Evolutionary conservation across 2,888 invertebrate genomes (phyloP).

Genomic region (Clunio marinus): DNA sequence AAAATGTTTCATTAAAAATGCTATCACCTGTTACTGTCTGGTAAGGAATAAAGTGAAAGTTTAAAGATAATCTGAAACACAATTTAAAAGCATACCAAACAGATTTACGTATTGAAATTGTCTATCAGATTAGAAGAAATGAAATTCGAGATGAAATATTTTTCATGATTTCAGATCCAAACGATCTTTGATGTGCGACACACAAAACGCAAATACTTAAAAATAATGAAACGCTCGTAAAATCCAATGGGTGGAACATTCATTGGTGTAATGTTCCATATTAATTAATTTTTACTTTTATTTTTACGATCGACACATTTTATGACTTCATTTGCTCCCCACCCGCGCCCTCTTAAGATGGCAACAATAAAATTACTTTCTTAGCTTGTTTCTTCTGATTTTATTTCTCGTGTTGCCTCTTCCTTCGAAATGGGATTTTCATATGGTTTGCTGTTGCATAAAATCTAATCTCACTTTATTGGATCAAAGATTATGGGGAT

Average conservation of each 20-base stretch:
- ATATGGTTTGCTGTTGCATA: conserved; percentile 35
- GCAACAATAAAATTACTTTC: conserved; percentile 37
- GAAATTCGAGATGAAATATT: too few species aligned
- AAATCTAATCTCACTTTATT: conserved; percentile 38
- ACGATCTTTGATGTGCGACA: too few species aligned
- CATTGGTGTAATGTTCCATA: not conserved
- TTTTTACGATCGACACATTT: conserved; percentile 37
- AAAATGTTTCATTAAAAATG: not conserved
- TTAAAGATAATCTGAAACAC: too few species aligned
- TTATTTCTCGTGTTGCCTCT: not conserved
- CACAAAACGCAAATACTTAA: not conserved
- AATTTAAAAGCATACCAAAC: too few species aligned
- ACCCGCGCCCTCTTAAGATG: conserved; percentile 11
- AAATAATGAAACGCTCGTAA: conserved; percentile 22
- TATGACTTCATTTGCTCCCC: conserved; percentile 1
- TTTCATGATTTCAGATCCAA: too few species aligned
- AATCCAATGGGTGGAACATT: conserved; percentile 9
- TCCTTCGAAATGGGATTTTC: conserved; percentile 22
- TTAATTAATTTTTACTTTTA: conserved; percentile 37
- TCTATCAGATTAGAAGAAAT: too few species aligned
- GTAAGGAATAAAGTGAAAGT: not conserved
- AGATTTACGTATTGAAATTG: too few species aligned
- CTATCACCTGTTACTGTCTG: conserved; percentile 26
- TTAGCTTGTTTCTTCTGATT: conserved; percentile 18
- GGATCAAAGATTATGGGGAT: conserved; percentile 37